Percentiles rank a stretch among this genome's conserved stretches.
These are phyloP conservation scores for Chirona hameri DNA, from an alignment of 2,888 invertebrate genomes.

Conservation along the genomic window DNA sequence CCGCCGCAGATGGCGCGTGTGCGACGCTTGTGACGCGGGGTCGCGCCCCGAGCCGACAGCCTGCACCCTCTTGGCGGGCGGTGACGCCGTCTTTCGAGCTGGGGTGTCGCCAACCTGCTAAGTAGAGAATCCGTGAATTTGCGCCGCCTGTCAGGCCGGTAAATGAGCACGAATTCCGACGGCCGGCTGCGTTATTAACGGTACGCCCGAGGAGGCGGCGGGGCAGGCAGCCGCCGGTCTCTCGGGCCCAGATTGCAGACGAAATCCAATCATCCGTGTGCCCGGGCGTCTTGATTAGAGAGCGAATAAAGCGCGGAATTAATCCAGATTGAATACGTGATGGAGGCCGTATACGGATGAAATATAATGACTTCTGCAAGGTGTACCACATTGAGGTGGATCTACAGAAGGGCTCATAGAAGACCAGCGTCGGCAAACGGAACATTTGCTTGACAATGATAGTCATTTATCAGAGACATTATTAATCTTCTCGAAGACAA, in stretches of 20 bases:
- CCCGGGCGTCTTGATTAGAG: neutral
- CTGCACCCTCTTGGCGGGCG: neutral
- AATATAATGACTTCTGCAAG: too few relatives aligned
- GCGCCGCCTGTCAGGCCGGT: neutral
- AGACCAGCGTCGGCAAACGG: too few relatives aligned
- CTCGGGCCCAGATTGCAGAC: neutral
- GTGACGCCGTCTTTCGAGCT: neutral
- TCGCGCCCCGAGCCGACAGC: neutral
- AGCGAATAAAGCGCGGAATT: neutral
- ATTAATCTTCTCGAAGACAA: too few relatives aligned
- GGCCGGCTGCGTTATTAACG: neutral
- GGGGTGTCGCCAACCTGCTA: neutral
- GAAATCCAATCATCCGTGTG: constrained; percentile 4
- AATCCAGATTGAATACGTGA: neutral
- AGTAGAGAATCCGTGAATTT: neutral
- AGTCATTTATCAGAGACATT: too few relatives aligned
- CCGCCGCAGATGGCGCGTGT: neutral
- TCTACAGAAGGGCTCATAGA: too few relatives aligned
- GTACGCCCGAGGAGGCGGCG: neutral
- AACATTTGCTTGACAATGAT: too few relatives aligned
- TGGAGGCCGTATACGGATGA: too few relatives aligned
- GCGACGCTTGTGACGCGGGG: neutral
- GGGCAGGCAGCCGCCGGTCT: neutral
- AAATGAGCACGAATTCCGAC: constrained; percentile 2
- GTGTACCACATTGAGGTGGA: too few relatives aligned